A percentile compares a stretch with the other conserved stretches of the same genome.
Conservation (phyloP, 2,113 vertebrate genomes). For the Fukomys damarensis region DNA sequence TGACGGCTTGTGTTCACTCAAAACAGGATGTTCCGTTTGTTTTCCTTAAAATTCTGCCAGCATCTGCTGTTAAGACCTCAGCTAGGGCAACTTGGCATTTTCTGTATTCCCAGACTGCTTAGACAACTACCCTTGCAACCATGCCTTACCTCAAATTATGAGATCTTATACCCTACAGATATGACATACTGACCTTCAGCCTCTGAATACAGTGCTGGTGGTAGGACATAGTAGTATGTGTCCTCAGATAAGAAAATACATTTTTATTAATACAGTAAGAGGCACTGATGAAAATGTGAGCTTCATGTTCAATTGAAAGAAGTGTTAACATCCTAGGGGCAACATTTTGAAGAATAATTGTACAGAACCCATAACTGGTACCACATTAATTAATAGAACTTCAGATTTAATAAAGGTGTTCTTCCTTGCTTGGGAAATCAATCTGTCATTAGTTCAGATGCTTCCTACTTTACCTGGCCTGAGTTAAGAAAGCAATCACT, state of each 20-base stretch:
- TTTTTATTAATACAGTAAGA: background rate
- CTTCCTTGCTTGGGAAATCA: background rate
- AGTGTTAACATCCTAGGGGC: background rate
- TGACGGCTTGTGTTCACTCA: background rate
- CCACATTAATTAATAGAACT: background rate
- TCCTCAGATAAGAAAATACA: background rate
- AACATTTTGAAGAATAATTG: background rate
- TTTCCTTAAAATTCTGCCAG: background rate
- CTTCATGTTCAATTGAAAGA: background rate
- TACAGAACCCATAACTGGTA: background rate
- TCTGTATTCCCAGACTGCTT: background rate
- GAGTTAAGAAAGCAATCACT: background rate
- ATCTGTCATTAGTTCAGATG: background rate
- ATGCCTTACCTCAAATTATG: background rate
- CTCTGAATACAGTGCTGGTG: background rate
- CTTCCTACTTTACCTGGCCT: background rate
- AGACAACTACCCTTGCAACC: background rate
- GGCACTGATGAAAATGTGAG: background rate
- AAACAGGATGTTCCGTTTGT: background rate
- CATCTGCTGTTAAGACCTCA: background rate
- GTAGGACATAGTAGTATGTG: background rate
- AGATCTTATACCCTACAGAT: background rate
- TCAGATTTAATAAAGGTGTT: background rate
- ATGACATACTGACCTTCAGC: background rate
- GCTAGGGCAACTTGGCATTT: background rate